Evolutionary conservation across 1,140 invertebrate species (phyloP), one percentile per base, ranked within the genome.

Genomic region (Drosophila repletoides): DNA sequence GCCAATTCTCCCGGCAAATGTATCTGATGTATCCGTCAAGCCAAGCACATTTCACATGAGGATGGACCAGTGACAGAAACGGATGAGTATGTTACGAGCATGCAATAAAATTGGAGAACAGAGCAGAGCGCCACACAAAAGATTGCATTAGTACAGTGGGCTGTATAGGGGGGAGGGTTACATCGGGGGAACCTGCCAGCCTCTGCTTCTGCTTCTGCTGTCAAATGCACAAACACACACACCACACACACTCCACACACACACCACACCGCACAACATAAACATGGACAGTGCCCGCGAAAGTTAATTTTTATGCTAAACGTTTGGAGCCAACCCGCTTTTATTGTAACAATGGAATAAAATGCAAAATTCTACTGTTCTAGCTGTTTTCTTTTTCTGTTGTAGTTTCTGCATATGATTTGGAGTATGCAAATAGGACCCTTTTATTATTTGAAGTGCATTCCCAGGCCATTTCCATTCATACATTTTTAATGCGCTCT

Each of bases 1-100:
- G 90, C 94, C 95, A 96, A 15, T 91, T 90, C 80, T 96, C 95
- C 14, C 90, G 88, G 89, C 95, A 96, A 38, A 95, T 90, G 70
- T 93, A 94, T 72, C 93, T 94, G 89, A 40, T 72, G 56, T 15
- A 1, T 17, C 4, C 7, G 28, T 15, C 14, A 29, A 12, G 34
- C 19, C 51, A 29, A 31, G 26, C 15, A 29, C 12, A n/a, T n/a
- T n/a, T n/a, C n/a, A 56, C 31, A 58, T 28, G 36, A 24, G 38
- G 29, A 65, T 31, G 22, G 49, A 38, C 7, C 29, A 49, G 22
- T 46, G 46, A 43, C 51, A 34, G 17, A 15, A 73, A 45, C 7
- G 53, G 36, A 40, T 24, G 22, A 33, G 28, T 45, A 19, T 43
- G 31, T 34, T 28, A 36, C 28, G 58, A 33, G 31, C 60, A 59